Base-by-base conservation (phyloP, 2,113 vertebrate species). In the Xiphophorus maculatus region DNA sequence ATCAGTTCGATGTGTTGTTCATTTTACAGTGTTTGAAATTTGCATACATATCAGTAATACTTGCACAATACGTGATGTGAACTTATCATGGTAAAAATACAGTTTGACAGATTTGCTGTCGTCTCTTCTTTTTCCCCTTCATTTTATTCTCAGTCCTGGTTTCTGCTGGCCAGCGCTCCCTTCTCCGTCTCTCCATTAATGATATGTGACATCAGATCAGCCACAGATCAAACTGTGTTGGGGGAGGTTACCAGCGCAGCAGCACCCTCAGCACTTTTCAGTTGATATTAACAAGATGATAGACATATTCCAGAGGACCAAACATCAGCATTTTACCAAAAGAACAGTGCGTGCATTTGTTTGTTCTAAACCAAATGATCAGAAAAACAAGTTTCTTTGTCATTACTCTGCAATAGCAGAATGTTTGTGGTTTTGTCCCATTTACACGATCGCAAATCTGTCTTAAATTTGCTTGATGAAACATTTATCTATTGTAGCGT, bases 231-330 rank as follows among this genome's bases (percentile, higher is more conserved):
- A 66, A 78, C 48, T 25, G 19, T 27, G 3, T 66, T 54, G 28
- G 33, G 29, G 65, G 33, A 44, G 75, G 78, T 73, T 61, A 64
- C 25, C 48, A 73, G 62, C n/a, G 51, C 8, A 4, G 22, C 66
- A 60, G 60, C 7, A 44, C 78, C 71, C 72, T 84, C 29, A 81
- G 75, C 65, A 66, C 51, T 66, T 63, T 61, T 75, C 61, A 33
- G 51, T 22, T 76, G 79, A 79, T 76, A 76, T 82, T 79, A 87
- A 64, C 54, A 27, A 15, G 35, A 67, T 8, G 64, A 51, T 63
- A 81, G 71, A 76, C 75, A 76, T 69, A 86, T 83, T 78, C 72
- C 72, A 81, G 6, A 27, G 40, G 51, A 77, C 62, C 28, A 25
- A 60, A 25, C 65, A 29, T 67, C 65, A 19, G 25, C 30, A 10